Evolutionary conservation across 2,797 vertebrate genomes (phyloP).

Genomic region (Pangasius larnaudii): DNA sequence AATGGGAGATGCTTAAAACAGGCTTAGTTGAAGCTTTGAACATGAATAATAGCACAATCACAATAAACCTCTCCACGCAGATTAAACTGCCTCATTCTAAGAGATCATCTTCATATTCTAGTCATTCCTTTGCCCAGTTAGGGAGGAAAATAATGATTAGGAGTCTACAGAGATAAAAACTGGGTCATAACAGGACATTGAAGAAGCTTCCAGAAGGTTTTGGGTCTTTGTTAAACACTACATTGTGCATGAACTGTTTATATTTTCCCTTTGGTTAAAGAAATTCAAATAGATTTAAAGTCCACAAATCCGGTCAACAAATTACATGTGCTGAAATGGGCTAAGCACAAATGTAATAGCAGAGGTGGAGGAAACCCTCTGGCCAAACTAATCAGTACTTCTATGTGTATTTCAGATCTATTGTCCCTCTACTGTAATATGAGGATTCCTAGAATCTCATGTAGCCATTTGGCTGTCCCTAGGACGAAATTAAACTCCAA

Average conservation of each 20-base stretch:
- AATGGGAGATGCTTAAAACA: constrained; percentile 42
- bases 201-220: neutral
- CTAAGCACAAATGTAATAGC: neutral
- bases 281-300: neutral
- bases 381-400: neutral
- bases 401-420: too few species aligned
- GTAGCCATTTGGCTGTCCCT: neutral
- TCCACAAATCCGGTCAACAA: neutral
- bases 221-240: neutral
- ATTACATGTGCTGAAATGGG: neutral
- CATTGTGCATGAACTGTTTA: neutral
- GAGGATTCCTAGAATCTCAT: too few species aligned
- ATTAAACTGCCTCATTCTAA: constrained; percentile 60
- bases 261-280: neutral
- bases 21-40: constrained; percentile 35
- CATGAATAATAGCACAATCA: constrained; percentile 50
- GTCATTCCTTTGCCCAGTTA: constrained; percentile 64
- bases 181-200: neutral
- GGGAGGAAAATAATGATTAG: constrained; percentile 57
- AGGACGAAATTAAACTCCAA: neutral
- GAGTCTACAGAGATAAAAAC: neutral
- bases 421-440: too few species aligned
- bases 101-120: constrained; percentile 65
- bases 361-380: neutral
- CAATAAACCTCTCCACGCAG: constrained; percentile 56